A percentile compares a stretch with the other conserved stretches of the same genome.
Conservation (phyloP, 23 tunicate genomes). For the Trididemnum clinides region DNA sequence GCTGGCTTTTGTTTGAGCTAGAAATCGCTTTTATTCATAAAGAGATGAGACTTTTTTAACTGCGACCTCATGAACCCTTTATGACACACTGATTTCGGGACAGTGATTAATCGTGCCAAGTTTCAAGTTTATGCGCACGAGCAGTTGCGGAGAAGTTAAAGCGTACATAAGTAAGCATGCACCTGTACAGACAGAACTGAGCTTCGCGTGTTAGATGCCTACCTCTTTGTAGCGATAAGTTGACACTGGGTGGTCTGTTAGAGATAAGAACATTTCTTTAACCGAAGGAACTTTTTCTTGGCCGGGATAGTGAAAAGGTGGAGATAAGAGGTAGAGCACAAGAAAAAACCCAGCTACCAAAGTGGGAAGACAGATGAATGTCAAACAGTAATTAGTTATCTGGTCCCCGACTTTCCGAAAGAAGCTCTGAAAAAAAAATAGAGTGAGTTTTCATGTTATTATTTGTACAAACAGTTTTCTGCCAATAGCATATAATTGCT, state of each 20-base stretch:
- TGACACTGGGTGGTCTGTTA: neutral
- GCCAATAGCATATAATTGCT: no score
- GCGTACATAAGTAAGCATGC: no score
- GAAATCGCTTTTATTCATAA: no score
- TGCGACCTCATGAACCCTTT: no score
- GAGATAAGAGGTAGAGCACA: neutral
- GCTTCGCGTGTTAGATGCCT: no score
- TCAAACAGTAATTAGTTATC: neutral
- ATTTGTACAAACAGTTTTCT: neutral
- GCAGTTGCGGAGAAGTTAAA: no score
- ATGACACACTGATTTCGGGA: no score
- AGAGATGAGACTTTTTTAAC: no score
- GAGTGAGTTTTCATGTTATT: neutral
- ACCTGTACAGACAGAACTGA: no score
- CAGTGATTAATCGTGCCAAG: no score
- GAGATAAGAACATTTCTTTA: constrained; percentile 26
- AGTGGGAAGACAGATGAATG: constrained; percentile 14
- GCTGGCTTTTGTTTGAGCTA: no score
- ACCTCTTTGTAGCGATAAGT: constrained; percentile 11
- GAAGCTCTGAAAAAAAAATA: neutral
- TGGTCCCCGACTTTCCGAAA: neutral
- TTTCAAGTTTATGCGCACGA: no score
- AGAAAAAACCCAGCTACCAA: neutral
- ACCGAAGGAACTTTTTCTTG: neutral
- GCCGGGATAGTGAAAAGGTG: neutral